Percentiles rank a stretch among this genome's conserved stretches.
Conservation (phyloP, 1,140 invertebrate genomes). For the Leptinotarsa texana region DNA sequence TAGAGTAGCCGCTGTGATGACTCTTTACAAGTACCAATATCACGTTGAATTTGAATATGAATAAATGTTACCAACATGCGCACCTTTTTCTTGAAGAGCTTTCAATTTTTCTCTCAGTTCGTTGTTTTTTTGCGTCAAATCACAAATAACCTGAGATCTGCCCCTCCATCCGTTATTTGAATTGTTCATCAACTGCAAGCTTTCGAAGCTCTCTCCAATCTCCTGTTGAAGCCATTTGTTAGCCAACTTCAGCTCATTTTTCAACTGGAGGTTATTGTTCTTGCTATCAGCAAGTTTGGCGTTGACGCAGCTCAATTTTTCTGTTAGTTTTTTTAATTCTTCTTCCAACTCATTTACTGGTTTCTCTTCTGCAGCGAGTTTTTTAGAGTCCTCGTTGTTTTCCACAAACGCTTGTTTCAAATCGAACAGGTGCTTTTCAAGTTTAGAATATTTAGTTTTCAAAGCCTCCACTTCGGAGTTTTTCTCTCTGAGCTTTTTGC, state of each 20-base stretch:
- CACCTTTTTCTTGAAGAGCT: constrained; percentile 16
- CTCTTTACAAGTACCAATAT: too few relatives aligned
- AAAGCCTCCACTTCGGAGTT: constrained; percentile 54
- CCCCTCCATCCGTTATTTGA: constrained; percentile 65
- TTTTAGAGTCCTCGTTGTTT: constrained; percentile 15
- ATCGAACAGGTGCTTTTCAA: constrained; percentile 48
- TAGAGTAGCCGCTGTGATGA: too few relatives aligned
- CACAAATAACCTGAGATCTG: constrained; percentile 70
- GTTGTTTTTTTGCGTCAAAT: constrained; percentile 66
- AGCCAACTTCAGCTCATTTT: constrained; percentile 66
- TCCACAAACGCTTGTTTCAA: constrained; percentile 29
- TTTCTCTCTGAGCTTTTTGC: constrained; percentile 57
- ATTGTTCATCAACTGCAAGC: constrained; percentile 37
- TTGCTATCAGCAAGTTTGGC: constrained; percentile 69
- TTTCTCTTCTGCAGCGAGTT: constrained; percentile 5
- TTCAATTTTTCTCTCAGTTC: constrained; percentile 66
- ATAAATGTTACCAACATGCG: background rate
- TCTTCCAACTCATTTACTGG: constrained; percentile 40
- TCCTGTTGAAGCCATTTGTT: constrained; percentile 70
- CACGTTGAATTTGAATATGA: background rate
- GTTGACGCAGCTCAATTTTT: constrained; percentile 63
- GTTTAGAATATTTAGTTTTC: constrained; percentile 53
- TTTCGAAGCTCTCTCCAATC: constrained; percentile 61
- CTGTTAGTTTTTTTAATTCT: constrained; percentile 62
- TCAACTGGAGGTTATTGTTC: constrained; percentile 67